Percentiles rank a stretch among this genome's conserved stretches.
Evolutionary conservation across 2,888 invertebrate species (phyloP).

Genomic region (Meteorus colon): DNA sequence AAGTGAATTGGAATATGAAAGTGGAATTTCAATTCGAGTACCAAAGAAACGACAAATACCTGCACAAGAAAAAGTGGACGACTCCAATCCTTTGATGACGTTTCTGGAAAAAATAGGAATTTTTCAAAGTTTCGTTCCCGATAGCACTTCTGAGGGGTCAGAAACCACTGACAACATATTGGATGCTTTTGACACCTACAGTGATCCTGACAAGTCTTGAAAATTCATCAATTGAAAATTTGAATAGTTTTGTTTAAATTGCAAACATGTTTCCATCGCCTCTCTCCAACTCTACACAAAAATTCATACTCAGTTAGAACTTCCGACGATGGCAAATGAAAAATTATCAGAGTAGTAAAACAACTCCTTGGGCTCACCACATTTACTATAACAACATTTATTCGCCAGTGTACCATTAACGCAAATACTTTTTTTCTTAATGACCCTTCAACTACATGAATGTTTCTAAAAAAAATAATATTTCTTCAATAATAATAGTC

Average conservation of each 20-base stretch:
- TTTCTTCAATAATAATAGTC: too few species aligned
- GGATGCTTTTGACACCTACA: conserved; percentile 44
- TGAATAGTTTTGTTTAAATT: neutral
- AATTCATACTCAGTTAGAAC: too few species aligned
- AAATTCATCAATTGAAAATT: neutral
- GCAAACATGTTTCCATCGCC: too few species aligned
- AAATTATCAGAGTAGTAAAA: too few species aligned
- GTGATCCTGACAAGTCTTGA: conserved; percentile 1
- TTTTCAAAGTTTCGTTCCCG: conserved; percentile 59
- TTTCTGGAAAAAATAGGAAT: conserved; percentile 57
- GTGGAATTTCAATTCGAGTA: conserved; percentile 56
- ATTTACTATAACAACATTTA: neutral
- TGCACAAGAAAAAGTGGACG: conserved; percentile 53
- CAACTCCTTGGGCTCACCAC: too few species aligned
- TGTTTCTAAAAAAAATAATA: too few species aligned
- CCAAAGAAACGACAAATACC: conserved; percentile 62
- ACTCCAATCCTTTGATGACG: conserved; percentile 51
- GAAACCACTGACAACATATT: conserved; percentile 33
- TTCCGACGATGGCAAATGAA: too few species aligned
- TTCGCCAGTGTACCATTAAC: neutral
- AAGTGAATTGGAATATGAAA: conserved; percentile 16
- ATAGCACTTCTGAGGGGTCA: conserved; percentile 37
- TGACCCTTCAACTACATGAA: too few species aligned
- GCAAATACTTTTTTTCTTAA: neutral
- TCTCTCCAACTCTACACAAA: too few species aligned